phyloP scores from a whole-genome alignment of 2,888 invertebrate species.

The Acanthosepion lycidas region DNA sequence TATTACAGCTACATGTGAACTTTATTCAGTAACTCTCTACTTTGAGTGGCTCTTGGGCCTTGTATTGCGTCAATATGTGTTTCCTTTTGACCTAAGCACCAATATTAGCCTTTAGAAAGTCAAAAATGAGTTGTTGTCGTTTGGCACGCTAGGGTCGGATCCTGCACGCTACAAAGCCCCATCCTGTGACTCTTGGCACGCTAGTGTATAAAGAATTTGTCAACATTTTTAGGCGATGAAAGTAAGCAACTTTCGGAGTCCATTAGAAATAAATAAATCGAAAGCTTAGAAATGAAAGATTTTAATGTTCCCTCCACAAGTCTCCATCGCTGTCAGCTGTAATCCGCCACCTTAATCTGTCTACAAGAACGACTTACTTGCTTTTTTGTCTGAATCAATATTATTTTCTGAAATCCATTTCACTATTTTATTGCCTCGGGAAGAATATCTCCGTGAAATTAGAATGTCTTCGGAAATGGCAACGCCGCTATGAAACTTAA shows the following conservation, averaged over 20 bases:
- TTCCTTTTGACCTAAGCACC: no score
- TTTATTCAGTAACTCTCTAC: no score
- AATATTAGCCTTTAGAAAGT: no score
- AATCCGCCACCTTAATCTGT: neutral
- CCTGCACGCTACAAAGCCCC: no score
- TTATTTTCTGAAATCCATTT: neutral
- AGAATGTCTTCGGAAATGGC: neutral
- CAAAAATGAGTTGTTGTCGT: no score
- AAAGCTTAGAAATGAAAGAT: neutral
- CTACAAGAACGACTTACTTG: neutral
- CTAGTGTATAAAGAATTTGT: no score
- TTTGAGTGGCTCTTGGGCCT: no score
- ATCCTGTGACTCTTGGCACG: no score
- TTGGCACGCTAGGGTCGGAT: no score
- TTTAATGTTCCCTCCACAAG: neutral
- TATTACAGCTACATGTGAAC: no score
- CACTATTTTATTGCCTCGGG: neutral
- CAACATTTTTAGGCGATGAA: no score
- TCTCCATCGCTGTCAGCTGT: neutral
- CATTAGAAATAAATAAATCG: neutral
- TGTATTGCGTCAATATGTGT: no score
- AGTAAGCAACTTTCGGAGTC: neutral
- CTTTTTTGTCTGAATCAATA: neutral
- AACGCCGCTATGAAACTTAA: neutral
- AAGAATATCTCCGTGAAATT: neutral